These are phyloP conservation scores for Axea sp. DNA, from an alignment of 2,888 invertebrate genomes.

Conservation along the genomic window DNA sequence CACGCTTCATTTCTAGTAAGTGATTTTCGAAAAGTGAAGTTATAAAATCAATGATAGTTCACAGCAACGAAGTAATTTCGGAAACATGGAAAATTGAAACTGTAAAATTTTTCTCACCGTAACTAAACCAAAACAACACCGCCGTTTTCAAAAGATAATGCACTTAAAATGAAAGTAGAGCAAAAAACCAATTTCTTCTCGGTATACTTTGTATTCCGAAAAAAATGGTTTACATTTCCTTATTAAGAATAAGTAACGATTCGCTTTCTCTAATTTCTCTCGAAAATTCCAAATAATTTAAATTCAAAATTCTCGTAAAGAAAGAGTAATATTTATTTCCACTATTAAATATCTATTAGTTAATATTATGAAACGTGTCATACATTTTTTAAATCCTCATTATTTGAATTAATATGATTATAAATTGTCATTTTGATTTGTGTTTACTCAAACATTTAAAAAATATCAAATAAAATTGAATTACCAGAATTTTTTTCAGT, in stretches of 20 bases:
- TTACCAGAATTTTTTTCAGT: too few species aligned
- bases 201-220: not conserved
- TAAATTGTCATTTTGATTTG: constrained; percentile 31
- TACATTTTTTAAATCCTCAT: constrained; percentile 31
- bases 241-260: not conserved
- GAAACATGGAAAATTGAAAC: constrained; percentile 40
- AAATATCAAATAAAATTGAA: constrained; percentile 25
- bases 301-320: too few species aligned
- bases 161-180: constrained; percentile 32
- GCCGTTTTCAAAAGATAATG: constrained; percentile 9
- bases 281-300: constrained; percentile 5
- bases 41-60: constrained; percentile 28
- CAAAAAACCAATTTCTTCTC: constrained; percentile 20
- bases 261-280: constrained; percentile 36
- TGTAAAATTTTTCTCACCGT: constrained; percentile 29
- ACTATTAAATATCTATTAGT: constrained; percentile 30
- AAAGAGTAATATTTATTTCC: too few species aligned
- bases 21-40: constrained; percentile 30
- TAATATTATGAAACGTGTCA: too few species aligned
- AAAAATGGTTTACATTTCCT: constrained; percentile 28
- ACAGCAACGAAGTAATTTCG: constrained; percentile 31
- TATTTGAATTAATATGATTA: constrained; percentile 12
- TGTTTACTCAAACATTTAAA: constrained; percentile 35
- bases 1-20: constrained; percentile 19
- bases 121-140: constrained; percentile 28